Evolutionary conservation across 2,888 invertebrate genomes (phyloP), one percentile per base, ranked within the genome.

Genomic region (Schizaphis graminum): DNA sequence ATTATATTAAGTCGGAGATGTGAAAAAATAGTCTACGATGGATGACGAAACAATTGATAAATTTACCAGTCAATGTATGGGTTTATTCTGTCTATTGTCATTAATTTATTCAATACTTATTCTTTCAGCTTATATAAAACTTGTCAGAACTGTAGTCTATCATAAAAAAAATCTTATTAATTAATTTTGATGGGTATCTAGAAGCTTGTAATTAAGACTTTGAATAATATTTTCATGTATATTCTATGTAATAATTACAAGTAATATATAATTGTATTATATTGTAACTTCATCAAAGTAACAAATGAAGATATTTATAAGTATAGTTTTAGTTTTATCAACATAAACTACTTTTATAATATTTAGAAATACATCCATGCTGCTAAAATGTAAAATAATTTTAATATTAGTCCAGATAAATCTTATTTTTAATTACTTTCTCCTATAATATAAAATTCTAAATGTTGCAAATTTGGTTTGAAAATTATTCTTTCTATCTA

Each of bases 31-130:
- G 84, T 90, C 57, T 49, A 86, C 16, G 7, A 94, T 94, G 94
- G 91, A 94, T n/a, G 91, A 53, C n/a, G 87, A 94, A 96, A 97
- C 95, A 97, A 97, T 95, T 96, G 97, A 95, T 95, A 95, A 85
- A 89, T 93, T 92, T 77, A n/a, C 89, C 3, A 67, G 90, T 53
- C 90, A 77, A 84, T 56, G 91, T 87, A 90, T 47, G 87, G 2
- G 16, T 85, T 47, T 89, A 28, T 49, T 35, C 49, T 49, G 13
- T 88, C 3, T 67, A 35, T 11, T 0, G 1, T 86, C 21, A 86
- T 56, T 86, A 53, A 41, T 47, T 47, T 44, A 35, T 77, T 35
- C 2, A 21, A 8, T 35, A 35, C 21, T 77, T 21, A 35, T 35
- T 41, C 1, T 77, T 77, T 77, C 7, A 77, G 21, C 21, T 77